Evolutionary conservation across 2,113 vertebrate species (phyloP), one percentile per base, ranked within the genome.

Genomic region (Gymnarchus niloticus): DNA sequence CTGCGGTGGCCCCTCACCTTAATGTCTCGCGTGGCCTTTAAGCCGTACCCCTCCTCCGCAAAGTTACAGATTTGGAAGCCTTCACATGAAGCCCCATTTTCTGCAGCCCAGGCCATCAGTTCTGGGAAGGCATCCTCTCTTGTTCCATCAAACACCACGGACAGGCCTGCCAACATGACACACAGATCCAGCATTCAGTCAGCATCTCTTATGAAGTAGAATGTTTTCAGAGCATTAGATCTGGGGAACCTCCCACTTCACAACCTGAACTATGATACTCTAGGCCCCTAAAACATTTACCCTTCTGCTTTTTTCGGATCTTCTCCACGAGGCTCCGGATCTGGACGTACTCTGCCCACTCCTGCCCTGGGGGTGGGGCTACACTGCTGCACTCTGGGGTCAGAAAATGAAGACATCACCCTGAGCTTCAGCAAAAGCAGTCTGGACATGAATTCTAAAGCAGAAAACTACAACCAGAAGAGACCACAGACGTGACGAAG

Each of bases 251-350:
- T 49, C 78, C 6, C 3, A 3, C 51, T 7, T 54, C 78, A 81
- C 78, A 81, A 54, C 51, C 10, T 4, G 59, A n/a, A 65, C 9
- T 25, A 19, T 28, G 49, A 33, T 9, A 14, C 49, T 21, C 8
- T 28, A 0, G 48, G 49, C 49, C 52, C 10, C 7, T 23, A 21
- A 52, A 2, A 1, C 21, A 80, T 90, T 56, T 91, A 99, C 98
- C 97, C 92, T 98, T 99, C 83, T 99, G 98, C 69, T 99, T 99
- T 93, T 98, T 99, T 57, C 97, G 94, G 88, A 99, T 99, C 92
- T 98, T 99, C 90, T 99, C 98, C 73, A 99, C 97, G 56, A 99
- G 92, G 0, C 91, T 91, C 85, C 96, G 95, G 88, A 99, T 99
- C 91, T 99, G 97, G 5, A 96, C 86, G 17, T 99, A 98, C 86